A percentile compares a stretch with the other conserved stretches of the same genome.
These are phyloP conservation scores for Paramormyrops hopkinsi DNA, from an alignment of 2,797 vertebrate species.

Conservation along the genomic window DNA sequence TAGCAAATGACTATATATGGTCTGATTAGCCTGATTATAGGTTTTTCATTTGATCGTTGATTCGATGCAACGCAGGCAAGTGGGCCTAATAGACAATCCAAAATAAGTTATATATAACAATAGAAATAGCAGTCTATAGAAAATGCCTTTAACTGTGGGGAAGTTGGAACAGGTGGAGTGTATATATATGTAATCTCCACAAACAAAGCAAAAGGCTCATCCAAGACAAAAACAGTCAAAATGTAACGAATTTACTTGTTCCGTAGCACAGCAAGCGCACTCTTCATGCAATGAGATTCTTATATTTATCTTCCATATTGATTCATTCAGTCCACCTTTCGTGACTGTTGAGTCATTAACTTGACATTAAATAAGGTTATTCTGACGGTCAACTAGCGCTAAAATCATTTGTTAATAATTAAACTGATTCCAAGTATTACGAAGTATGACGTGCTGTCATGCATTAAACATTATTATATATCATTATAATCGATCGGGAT, in stretches of 20 bases:
- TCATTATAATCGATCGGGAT: background rate
- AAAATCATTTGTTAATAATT: constrained; percentile 3
- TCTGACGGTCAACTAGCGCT: background rate
- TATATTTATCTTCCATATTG: background rate
- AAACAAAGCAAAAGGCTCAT: background rate
- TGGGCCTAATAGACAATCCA: background rate
- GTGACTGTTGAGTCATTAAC: background rate
- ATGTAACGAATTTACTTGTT: background rate
- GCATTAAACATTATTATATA: background rate
- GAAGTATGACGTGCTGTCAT: background rate
- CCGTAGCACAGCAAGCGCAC: background rate
- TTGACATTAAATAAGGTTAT: background rate
- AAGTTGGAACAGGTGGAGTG: background rate
- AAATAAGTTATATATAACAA: background rate
- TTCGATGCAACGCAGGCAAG: background rate
- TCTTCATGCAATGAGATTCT: background rate
- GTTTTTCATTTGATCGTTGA: background rate
- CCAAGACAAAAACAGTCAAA: background rate
- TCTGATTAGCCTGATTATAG: background rate
- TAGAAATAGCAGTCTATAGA: background rate
- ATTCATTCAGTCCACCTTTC: background rate
- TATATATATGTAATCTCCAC: background rate
- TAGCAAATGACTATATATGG: background rate
- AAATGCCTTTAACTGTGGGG: background rate
- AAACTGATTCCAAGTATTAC: background rate